Base-by-base conservation (phyloP, 2,888 invertebrate genomes). In the Linyphia triangularis region DNA sequence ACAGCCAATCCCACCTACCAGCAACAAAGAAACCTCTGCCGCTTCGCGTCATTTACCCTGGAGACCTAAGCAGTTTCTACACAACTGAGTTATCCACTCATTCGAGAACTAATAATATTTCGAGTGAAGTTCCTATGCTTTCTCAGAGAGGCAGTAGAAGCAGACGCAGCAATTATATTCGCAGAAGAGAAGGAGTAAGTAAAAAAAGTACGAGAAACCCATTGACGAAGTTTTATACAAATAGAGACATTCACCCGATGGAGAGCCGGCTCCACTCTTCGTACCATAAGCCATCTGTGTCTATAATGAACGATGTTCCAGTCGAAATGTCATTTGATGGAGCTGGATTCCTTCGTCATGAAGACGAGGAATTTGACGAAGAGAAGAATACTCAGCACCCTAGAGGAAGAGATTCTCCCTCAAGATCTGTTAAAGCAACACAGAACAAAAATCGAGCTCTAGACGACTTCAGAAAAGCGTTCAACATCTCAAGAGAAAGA, bases 301-400 rank as follows among this genome's bases (percentile, higher is more conserved):
- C 89, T 0, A 83, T 83, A 2, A 83, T 83, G 83, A 83, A 88
- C 37, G 83, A 83, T 59, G 72, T 89, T 0, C 89, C 89, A 6
- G 73, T 83, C 5, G 89, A 89, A 65, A 73, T 89, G 84, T 77
- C 83, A 4, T 89, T 89, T 51, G 79, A 84, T 37, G 89, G 89
- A 9, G 89, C 89, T 30, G 89, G 89, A 13, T 89, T 84, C 57
- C 89, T 89, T n/a, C 63, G 89, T 16, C 57, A 79, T 22, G 89
- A 89, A 65, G 83, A 81, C 16, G 82, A 73, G 4, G 85, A 86
- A 13, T 78, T 57, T 13, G 81, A 81, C 13, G 59, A 40, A 13
- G 85, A 78, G n/a, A 43, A 59, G 28, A 85, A 77, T 19, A 19
- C 33, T 4, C 16, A 37, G 1, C n/a, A 26, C 0, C 10, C 28